A percentile compares a stretch with the other conserved stretches of the same genome.
Evolutionary conservation across 2,888 invertebrate genomes (phyloP).

Genomic region (Dryobota labecula): DNA sequence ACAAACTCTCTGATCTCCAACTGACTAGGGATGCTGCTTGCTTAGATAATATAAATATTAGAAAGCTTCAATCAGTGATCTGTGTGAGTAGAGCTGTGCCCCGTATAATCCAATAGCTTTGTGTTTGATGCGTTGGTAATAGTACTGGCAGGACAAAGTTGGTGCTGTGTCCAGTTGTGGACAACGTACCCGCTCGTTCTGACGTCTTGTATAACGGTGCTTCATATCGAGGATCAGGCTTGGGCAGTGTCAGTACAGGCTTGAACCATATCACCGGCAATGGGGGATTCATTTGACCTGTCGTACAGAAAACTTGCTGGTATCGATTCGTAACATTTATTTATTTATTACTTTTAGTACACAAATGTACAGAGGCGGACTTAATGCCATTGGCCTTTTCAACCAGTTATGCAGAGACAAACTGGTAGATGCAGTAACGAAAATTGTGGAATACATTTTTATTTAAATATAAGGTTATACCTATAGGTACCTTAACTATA

Average conservation of each 20-base stretch:
- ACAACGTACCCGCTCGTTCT: constrained; percentile 95
- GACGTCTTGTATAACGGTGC: constrained; percentile 97
- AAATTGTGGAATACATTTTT: too few species aligned
- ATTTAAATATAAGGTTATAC: too few species aligned
- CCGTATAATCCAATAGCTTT: constrained; percentile 96
- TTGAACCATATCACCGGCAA: constrained; percentile 92
- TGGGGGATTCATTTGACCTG: constrained; percentile 94
- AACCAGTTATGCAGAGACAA: too few species aligned
- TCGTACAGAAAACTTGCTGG: constrained; percentile 58
- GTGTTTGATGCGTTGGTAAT: constrained; percentile 91
- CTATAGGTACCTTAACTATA: too few species aligned
- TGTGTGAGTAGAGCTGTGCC: constrained; percentile 97
- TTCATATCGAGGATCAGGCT: constrained; percentile 92
- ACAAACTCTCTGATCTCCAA: constrained; percentile 10
- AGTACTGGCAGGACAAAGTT: constrained; percentile 96
- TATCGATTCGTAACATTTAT: not conserved
- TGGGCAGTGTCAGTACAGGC: constrained; percentile 91
- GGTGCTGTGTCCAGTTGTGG: constrained; percentile 98
- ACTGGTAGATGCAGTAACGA: too few species aligned
- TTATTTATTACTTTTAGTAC: too few species aligned
- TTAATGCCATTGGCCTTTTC: too few species aligned
- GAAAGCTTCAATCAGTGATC: constrained; percentile 91
- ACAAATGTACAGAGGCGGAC: too few species aligned
- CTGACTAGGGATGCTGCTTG: constrained; percentile 19
- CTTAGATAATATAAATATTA: constrained; percentile 9